phyloP scores from a whole-genome alignment of 2,797 vertebrate species.

The Pangasius macronema region DNA sequence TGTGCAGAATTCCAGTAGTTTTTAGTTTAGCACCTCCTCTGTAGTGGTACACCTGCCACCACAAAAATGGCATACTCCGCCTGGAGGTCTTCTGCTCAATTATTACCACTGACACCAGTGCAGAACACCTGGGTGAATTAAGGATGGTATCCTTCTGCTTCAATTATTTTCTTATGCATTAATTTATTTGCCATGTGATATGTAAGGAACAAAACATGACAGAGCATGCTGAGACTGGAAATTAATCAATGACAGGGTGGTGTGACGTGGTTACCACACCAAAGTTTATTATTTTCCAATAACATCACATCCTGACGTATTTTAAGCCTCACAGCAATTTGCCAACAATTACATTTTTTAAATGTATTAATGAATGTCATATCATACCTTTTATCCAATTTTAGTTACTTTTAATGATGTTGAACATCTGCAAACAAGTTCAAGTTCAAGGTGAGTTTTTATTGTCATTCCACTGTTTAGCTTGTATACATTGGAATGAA shows the following conservation, averaged over 20 bases:
- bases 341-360: neutral
- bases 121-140: slow-evolving; percentile 43
- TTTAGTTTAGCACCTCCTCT: slow-evolving; percentile 31
- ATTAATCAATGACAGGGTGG: neutral
- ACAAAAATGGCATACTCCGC: slow-evolving; percentile 35
- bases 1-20: slow-evolving; percentile 31
- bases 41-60: slow-evolving; percentile 44
- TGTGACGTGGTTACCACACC: neutral
- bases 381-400: neutral
- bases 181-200: neutral
- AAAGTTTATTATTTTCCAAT: neutral
- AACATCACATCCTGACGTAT: neutral
- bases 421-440: neutral
- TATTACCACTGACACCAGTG: slow-evolving; percentile 35
- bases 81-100: slow-evolving; percentile 12
- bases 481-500: no score
- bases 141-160: neutral
- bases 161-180: slow-evolving; percentile 10
- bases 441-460: no score
- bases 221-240: neutral
- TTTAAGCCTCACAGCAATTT: neutral
- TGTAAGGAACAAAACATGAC: neutral
- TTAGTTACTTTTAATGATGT: neutral
- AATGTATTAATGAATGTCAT: neutral
- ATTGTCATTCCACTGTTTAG: no score